These are phyloP conservation scores for Araneus ventricosus DNA, from an alignment of 1,140 invertebrate genomes.

Conservation along the genomic window DNA sequence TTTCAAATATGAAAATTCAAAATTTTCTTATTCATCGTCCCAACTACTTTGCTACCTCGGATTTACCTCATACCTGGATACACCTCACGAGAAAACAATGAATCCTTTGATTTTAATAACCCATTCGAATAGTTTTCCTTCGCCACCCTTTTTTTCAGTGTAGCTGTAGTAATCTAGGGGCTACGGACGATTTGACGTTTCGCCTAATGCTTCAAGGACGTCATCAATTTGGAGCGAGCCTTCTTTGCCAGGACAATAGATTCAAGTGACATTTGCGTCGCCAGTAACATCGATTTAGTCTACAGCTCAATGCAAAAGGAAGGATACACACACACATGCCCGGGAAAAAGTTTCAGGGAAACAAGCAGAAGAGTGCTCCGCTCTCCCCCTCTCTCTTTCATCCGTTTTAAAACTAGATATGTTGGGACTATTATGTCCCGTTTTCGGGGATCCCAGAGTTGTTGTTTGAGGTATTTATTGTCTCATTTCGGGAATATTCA, in stretches of 20 bases:
- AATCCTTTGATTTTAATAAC: neutral
- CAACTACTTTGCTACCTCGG: too few species aligned
- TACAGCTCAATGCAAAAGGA: neutral
- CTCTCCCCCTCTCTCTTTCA: neutral
- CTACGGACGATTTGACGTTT: constrained; percentile 64
- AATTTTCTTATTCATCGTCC: too few species aligned
- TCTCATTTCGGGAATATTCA: neutral
- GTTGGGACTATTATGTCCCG: neutral
- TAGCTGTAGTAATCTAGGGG: constrained; percentile 52
- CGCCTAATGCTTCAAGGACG: constrained; percentile 65
- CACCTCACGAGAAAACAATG: neutral
- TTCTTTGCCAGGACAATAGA: constrained; percentile 55
- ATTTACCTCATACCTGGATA: too few species aligned
- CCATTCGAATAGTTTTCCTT: neutral
- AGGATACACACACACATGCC: neutral
- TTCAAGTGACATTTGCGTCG: constrained; percentile 58
- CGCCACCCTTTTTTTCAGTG: neutral
- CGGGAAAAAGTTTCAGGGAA: constrained; percentile 8
- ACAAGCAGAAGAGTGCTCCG: neutral
- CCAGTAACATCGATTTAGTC: constrained; percentile 72
- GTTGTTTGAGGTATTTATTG: constrained; percentile 1
- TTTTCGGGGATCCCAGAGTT: neutral
- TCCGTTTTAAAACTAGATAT: constrained; percentile 5
- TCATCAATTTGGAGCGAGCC: constrained; percentile 47
- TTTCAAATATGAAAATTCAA: too few species aligned